Percentiles rank a stretch among this genome's conserved stretches.
These are phyloP conservation scores for Argynnis bischoffii DNA, from an alignment of 2,888 invertebrate genomes.

Conservation along the genomic window DNA sequence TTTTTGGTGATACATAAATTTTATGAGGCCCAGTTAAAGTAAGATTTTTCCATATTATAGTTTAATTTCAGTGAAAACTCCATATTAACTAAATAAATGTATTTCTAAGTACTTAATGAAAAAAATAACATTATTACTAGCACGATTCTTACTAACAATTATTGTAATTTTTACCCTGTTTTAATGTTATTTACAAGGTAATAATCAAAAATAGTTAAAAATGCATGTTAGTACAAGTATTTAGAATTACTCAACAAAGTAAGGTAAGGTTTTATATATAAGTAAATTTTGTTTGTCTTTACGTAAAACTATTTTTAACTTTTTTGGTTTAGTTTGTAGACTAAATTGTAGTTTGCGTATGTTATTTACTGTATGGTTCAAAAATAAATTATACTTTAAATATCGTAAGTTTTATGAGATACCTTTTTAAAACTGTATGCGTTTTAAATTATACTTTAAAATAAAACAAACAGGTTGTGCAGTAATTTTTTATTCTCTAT, in stretches of 20 bases:
- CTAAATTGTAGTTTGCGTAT: background rate
- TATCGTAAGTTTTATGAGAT: too few species aligned
- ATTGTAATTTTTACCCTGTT: slow-evolving; percentile 5
- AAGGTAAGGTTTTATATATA: background rate
- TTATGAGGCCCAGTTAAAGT: slow-evolving; percentile 43
- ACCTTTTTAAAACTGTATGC: background rate
- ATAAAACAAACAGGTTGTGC: slow-evolving; percentile 4
- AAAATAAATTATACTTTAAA: background rate
- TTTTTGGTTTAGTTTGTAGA: background rate
- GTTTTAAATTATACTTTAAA: background rate
- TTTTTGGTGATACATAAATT: slow-evolving; percentile 40
- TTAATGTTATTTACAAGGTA: slow-evolving; percentile 15
- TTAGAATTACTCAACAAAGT: background rate
- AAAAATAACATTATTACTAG: background rate
- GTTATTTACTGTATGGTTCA: slow-evolving; percentile 6
- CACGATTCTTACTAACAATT: too few species aligned
- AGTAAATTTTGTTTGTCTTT: background rate
- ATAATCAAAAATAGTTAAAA: slow-evolving; percentile 9
- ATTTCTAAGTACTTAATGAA: slow-evolving; percentile 9
- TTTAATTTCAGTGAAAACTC: slow-evolving; percentile 16
- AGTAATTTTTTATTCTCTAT: background rate
- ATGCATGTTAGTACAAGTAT: background rate
- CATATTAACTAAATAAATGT: background rate
- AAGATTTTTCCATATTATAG: slow-evolving; percentile 46
- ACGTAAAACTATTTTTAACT: too few species aligned